phyloP scores from a whole-genome alignment of 2,888 invertebrate species.

The Rhagonycha lutea region DNA sequence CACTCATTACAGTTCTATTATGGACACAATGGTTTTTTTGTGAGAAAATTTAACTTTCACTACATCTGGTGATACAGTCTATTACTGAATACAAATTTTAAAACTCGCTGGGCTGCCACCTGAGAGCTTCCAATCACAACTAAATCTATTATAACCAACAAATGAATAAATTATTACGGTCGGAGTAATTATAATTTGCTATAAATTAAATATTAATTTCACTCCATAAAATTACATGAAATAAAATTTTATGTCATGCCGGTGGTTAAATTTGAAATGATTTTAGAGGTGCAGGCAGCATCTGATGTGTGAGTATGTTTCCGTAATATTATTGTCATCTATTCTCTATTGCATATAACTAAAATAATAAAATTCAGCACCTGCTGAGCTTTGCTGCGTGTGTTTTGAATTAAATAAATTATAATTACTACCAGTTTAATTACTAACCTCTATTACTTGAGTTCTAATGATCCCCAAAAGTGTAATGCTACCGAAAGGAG shows the following conservation, averaged over 20 bases:
- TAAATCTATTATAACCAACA: too few species aligned
- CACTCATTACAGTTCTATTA: too few species aligned
- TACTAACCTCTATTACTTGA: background rate
- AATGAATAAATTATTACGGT: background rate
- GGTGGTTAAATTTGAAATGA: background rate
- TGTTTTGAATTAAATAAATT: conserved; percentile 12
- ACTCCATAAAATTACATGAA: background rate
- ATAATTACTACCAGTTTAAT: conserved; percentile 8
- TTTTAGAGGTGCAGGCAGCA: background rate
- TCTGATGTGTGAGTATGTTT: background rate
- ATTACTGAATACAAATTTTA: too few species aligned
- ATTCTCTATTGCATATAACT: background rate
- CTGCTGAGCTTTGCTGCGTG: background rate
- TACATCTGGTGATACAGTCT: too few species aligned
- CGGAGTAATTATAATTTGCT: background rate
- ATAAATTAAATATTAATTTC: background rate
- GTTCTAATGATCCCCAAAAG: conserved; percentile 11
- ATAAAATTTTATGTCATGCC: background rate
- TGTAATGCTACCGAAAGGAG: conserved; percentile 3
- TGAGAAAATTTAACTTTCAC: too few species aligned
- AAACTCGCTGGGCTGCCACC: too few species aligned
- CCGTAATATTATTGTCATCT: background rate
- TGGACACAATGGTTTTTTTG: too few species aligned
- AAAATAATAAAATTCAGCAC: background rate
- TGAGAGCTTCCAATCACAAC: too few species aligned